Base-by-base conservation (phyloP, 2,113 vertebrate species). In the Nannospalax galili region DNA sequence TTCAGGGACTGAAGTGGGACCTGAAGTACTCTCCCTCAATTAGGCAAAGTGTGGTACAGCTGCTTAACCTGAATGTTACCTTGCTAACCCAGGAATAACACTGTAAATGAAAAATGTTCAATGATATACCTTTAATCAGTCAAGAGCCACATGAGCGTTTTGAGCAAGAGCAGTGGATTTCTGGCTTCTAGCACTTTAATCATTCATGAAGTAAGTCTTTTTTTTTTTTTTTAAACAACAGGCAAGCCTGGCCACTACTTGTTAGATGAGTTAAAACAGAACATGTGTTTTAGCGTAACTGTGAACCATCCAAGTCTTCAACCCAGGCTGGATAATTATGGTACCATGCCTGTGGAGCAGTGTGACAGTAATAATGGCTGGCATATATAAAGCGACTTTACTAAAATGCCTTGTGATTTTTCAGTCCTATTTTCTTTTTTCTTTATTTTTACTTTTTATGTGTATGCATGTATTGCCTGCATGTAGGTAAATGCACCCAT, bases 1-100 rank as follows among this genome's bases (percentile, higher is more conserved):
- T 97, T 96, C 95, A 97, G 86, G 95, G 95, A 89, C 97, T 98
- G 95, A 98, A 98, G 98, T 98, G 97, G 98, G 92, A 95, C 96
- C 97, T 98, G 97, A 98, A 98, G 98, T 97, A 97, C 85, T 98
- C 97, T 98, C 95, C 95, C 96, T 97, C 98, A 98, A 98, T 98
- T 98, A 98, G 98, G 97, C 84, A 96, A 98, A 98, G 97, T 93
- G 82, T 84, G 92, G 97, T 96, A 85, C 94, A 95, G 96, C 96
- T 98, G 97, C 98, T 98, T 98, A 98, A 98, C 98, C 98, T 98
- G 95, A 96, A 95, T 89, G 98, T 98, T 98, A 98, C 98, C 98
- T 98, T 98, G 97, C 98, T 97, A 98, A 98, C 98, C 98, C 94
- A 81, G 95, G 97, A 96, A 97, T 98, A 97, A 98, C 65, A 97